Evolutionary conservation across 2,113 vertebrate species (phyloP), one percentile per base, ranked within the genome.

Genomic region (Neogale vison): DNA sequence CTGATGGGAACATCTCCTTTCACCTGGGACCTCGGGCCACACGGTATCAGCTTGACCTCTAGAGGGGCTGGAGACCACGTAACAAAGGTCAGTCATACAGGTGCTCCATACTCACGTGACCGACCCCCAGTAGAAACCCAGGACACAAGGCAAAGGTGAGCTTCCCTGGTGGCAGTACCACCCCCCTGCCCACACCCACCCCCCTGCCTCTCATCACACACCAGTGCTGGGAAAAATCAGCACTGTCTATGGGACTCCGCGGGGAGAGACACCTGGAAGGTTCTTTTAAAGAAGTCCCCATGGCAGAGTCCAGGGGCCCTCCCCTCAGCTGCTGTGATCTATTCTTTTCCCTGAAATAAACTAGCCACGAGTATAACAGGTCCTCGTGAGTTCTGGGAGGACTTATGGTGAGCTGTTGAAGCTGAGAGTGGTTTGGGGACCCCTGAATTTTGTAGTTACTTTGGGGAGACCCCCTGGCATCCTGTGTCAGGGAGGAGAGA

Each of bases 161-260:
- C 47, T 67, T 57, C 47, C 29, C 36, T 6, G 4, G 5, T 21
- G 45, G 55, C 34, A 13, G 1, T 7, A 47, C 39, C 29, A 20
- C 31, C 45, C 74, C 9, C n/a, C n/a, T 52, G 50, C 14, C 15
- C 50, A 52, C 50, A 4, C 14, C 14, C 50, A 5, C 0, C 18
- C 45, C 74, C 9, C n/a, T 7, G 10, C 36, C 36, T 72, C 69
- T 23, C 21, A 18, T 29, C 63, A 26, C 52, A 12, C 6, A 4
- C 31, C 3, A 3, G 17, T 63, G 52, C 52, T 15, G 77, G 85
- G 34, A 24, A 24, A 13, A 50, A 14, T 31, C 17, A 59, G 83
- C 57, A 59, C 57, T 6, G 36, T n/a, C 7, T 23, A 0, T 0
- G 14, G 7, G 42, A 1, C 63, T 11, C 63, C 17, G 9, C 31